Evolutionary conservation across 1,140 invertebrate species (phyloP).

Genomic region (Condylostylus longicornis): DNA sequence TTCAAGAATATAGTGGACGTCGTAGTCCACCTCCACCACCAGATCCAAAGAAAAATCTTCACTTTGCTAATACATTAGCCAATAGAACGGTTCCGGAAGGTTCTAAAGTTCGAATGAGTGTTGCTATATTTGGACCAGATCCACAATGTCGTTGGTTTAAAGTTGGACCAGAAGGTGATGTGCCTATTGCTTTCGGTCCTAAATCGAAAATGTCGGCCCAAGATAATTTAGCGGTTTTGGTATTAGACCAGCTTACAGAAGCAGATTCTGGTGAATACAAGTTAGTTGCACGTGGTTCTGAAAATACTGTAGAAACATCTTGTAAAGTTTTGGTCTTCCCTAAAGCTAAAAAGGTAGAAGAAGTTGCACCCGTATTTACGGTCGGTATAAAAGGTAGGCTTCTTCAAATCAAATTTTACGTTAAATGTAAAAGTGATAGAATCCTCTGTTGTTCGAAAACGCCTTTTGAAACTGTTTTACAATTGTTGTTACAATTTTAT

Average conservation of each 20-base stretch:
- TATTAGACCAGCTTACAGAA: slow-evolving; percentile 39
- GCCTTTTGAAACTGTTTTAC: too few species aligned
- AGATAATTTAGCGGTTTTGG: slow-evolving; percentile 47
- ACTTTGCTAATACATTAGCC: slow-evolving; percentile 52
- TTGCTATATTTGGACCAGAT: slow-evolving; percentile 56
- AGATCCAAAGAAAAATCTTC: slow-evolving; percentile 43
- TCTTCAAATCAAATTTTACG: too few species aligned
- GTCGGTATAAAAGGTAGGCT: slow-evolving; percentile 29
- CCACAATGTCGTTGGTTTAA: slow-evolving; percentile 62
- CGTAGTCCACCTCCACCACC: slow-evolving; percentile 22
- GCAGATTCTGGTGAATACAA: slow-evolving; percentile 45
- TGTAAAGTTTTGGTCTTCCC: slow-evolving; percentile 28
- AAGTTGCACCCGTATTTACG: slow-evolving; percentile 24
- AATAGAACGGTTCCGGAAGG: slow-evolving; percentile 47
- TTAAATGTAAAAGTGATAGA: too few species aligned
- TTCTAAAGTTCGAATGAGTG: slow-evolving; percentile 52
- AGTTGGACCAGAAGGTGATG: slow-evolving; percentile 42
- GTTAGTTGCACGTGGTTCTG: slow-evolving; percentile 44
- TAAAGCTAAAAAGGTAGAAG: slow-evolving; percentile 16
- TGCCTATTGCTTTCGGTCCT: slow-evolving; percentile 28
- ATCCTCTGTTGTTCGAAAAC: too few species aligned
- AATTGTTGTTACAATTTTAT: too few species aligned
- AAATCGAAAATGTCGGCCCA: slow-evolving; percentile 36
- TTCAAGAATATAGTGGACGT: slow-evolving; percentile 17
- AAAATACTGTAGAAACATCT: slow-evolving; percentile 27